A percentile compares a stretch with the other conserved stretches of the same genome.
phyloP scores from a whole-genome alignment of 2,113 vertebrate species.

The Daphoenositta chrysoptera region DNA sequence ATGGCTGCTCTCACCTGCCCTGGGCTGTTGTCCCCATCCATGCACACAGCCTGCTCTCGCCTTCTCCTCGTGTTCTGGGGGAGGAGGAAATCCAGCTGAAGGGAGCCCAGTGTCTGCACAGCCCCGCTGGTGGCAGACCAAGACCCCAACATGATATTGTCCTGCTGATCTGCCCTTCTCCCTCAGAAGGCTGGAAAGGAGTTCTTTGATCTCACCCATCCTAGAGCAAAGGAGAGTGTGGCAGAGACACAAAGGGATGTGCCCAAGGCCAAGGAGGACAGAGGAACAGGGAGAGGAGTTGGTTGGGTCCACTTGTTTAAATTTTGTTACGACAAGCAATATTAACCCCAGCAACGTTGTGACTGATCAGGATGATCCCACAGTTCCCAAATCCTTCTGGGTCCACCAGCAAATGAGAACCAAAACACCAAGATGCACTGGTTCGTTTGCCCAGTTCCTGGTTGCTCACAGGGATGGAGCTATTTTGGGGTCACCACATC shows the following conservation, averaged over 20 bases:
- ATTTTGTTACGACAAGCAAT: neutral
- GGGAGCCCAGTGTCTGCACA: neutral
- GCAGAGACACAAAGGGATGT: rapidly evolving
- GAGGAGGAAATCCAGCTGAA: neutral
- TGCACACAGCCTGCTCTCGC: neutral
- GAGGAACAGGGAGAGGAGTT: neutral
- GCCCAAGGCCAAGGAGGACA: neutral
- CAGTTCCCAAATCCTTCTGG: neutral
- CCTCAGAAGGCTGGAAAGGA: neutral
- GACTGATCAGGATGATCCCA: neutral
- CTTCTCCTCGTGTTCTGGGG: neutral
- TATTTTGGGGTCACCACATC: neutral
- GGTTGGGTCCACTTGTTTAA: neutral
- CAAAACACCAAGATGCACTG: neutral
- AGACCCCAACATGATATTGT: rapidly evolving
- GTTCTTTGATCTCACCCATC: neutral
- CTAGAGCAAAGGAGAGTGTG: neutral
- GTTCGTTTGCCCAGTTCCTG: rapidly evolving
- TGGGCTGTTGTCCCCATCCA: neutral
- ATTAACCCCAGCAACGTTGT: neutral
- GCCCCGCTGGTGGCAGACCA: neutral
- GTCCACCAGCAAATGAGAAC: neutral
- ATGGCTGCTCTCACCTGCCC: neutral
- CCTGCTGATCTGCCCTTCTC: neutral
- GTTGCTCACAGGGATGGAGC: neutral